These are phyloP conservation scores for Aleadryas rufinucha DNA, from an alignment of 2,113 vertebrate species.

Conservation along the genomic window DNA sequence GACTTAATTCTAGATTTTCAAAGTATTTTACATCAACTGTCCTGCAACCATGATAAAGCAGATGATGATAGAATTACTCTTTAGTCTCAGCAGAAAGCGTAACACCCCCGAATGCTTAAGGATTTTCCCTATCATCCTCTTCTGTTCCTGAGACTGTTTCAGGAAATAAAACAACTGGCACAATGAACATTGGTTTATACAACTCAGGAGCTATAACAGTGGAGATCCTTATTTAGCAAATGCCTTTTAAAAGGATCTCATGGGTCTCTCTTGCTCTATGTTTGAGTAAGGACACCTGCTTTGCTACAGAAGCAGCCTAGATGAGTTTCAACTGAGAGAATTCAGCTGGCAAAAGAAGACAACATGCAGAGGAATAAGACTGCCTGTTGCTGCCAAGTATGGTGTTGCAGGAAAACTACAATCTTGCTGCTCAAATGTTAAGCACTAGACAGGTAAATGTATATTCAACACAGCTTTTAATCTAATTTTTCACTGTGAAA, in stretches of 20 bases:
- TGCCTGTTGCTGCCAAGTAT: background rate
- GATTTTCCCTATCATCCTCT: background rate
- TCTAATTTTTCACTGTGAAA: background rate
- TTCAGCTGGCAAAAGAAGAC: background rate
- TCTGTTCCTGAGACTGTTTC: background rate
- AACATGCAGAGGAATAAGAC: background rate
- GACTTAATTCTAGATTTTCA: constrained; percentile 30
- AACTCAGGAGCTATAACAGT: background rate
- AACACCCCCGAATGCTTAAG: background rate
- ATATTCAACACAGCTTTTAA: background rate
- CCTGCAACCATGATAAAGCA: background rate
- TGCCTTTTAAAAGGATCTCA: background rate
- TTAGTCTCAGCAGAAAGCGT: background rate
- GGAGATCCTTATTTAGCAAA: background rate
- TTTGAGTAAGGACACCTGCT: background rate
- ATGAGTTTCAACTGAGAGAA: background rate
- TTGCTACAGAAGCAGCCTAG: background rate
- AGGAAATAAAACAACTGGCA: background rate
- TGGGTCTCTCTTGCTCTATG: background rate
- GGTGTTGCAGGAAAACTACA: background rate
- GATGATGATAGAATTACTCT: background rate
- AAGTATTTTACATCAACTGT: constrained; percentile 42
- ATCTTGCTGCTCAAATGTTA: background rate
- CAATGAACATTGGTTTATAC: background rate
- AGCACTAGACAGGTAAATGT: background rate